phyloP scores from a whole-genome alignment of 2,888 invertebrate species.

The Agrypnus murinus region DNA sequence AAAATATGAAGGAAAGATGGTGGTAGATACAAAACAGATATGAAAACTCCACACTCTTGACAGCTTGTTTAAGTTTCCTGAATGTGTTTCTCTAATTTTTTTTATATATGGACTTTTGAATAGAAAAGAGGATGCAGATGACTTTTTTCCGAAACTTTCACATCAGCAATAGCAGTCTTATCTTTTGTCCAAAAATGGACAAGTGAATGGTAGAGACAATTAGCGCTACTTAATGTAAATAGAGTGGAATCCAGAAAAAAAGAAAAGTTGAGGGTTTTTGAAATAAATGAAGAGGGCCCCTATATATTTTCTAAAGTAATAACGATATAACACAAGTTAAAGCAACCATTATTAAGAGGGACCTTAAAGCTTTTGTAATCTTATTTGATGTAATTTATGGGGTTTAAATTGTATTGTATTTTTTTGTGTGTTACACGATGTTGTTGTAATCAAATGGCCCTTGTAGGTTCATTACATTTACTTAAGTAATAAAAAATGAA shows the following conservation, averaged over 20 bases:
- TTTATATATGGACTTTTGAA: conserved; percentile 32
- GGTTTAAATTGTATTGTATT: conserved; percentile 54
- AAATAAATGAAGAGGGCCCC: conserved; percentile 49
- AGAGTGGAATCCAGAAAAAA: background rate
- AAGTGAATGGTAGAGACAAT: background rate
- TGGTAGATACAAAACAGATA: conserved; percentile 51
- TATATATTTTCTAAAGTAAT: conserved; percentile 30
- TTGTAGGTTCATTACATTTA: conserved; percentile 14
- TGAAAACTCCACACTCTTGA: conserved; percentile 29
- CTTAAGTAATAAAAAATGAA: too few species aligned
- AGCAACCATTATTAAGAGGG: conserved; percentile 54
- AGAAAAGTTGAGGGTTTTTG: conserved; percentile 9
- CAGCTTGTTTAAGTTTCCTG: conserved; percentile 45
- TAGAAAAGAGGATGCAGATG: conserved; percentile 21
- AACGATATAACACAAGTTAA: conserved; percentile 41
- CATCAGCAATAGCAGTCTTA: too few species aligned
- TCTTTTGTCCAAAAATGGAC: too few species aligned
- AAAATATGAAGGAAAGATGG: conserved; percentile 50
- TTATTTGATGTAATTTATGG: conserved; percentile 55
- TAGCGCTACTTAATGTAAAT: conserved; percentile 2
- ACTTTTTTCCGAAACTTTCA: background rate
- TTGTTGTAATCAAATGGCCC: conserved; percentile 37
- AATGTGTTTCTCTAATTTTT: conserved; percentile 13
- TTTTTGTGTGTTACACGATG: conserved; percentile 31
- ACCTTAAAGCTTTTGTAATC: conserved; percentile 52